Evolutionary conservation across 2,113 vertebrate genomes (phyloP).

Genomic region (Myanophis thanlyinensis): DNA sequence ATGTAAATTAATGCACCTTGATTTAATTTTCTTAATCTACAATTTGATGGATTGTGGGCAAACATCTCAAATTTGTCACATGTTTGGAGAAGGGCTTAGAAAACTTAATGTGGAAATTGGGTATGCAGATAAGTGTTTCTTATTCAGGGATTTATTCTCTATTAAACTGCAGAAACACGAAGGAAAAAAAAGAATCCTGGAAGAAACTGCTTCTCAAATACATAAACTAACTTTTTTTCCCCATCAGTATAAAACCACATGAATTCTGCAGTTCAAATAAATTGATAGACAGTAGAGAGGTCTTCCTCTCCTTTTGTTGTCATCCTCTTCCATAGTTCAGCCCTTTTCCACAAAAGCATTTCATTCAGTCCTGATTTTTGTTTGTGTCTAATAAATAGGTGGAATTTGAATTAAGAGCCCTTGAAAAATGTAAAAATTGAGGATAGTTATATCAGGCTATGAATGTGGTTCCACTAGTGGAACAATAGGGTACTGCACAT

Average conservation of each 20-base stretch:
- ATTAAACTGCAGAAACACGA: not conserved
- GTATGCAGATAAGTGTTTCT: not conserved
- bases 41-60: not conserved
- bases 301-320: not conserved
- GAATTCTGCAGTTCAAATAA: not conserved
- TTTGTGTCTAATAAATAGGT: not conserved
- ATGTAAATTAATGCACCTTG: not conserved
- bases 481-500: not conserved
- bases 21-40: not conserved
- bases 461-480: not conserved
- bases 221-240: not conserved
- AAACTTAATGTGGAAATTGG: not conserved
- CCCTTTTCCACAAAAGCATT: not conserved
- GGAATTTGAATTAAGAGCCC: not conserved
- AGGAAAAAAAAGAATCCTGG: not conserved
- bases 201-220: not conserved
- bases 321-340: not conserved
- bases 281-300: not conserved
- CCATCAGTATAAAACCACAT: not conserved
- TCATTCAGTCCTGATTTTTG: not conserved
- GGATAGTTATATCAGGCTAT: not conserved
- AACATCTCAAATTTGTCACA: not conserved
- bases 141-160: not conserved
- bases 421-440: not conserved
- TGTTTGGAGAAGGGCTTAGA: not conserved